A percentile compares a stretch with the other conserved stretches of the same genome.
Conservation (phyloP, 92 coral and sea anemone species). For the Palythoa heliodiscus region DNA sequence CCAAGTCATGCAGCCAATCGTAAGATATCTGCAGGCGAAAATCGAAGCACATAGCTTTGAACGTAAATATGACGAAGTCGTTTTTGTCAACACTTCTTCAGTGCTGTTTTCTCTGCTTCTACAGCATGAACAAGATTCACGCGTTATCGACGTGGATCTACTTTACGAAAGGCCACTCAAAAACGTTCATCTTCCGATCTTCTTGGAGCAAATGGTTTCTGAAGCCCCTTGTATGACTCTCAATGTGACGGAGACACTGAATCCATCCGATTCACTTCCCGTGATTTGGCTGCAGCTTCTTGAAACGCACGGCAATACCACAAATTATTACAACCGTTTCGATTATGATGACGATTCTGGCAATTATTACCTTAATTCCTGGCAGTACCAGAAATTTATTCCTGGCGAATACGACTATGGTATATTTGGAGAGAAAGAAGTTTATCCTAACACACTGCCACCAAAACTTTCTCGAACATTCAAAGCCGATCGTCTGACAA, state of each 20-base stretch:
- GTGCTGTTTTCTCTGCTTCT: slow-evolving; percentile 6
- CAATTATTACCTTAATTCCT: background rate
- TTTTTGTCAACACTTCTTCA: slow-evolving; percentile 1
- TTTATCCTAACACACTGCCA: background rate
- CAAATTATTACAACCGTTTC: slow-evolving; percentile 24
- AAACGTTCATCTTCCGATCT: slow-evolving; percentile 34
- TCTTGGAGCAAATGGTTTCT: slow-evolving; percentile 34
- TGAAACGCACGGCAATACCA: slow-evolving; percentile 15
- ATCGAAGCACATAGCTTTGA: slow-evolving; percentile 26
- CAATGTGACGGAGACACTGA: background rate
- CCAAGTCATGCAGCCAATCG: slow-evolving; percentile 4
- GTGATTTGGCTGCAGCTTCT: slow-evolving; percentile 27
- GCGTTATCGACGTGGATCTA: background rate
- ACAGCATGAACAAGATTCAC: background rate
- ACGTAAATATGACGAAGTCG: slow-evolving; percentile 36
- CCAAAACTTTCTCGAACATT: slow-evolving; percentile 20
- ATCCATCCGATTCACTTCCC: slow-evolving; percentile 5
- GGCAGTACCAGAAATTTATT: slow-evolving; percentile 19
- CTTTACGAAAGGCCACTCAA: slow-evolving; percentile 29
- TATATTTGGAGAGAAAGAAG: slow-evolving; percentile 35
- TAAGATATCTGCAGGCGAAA: slow-evolving; percentile 19
- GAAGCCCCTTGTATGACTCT: slow-evolving; percentile 18
- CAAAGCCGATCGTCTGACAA: slow-evolving; percentile 16
- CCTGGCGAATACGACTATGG: slow-evolving; percentile 43
- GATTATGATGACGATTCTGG: slow-evolving; percentile 6